A percentile compares a stretch with the other conserved stretches of the same genome.
Conservation (phyloP, 1,140 invertebrate species). For the Heliconius hewitsoni region DNA sequence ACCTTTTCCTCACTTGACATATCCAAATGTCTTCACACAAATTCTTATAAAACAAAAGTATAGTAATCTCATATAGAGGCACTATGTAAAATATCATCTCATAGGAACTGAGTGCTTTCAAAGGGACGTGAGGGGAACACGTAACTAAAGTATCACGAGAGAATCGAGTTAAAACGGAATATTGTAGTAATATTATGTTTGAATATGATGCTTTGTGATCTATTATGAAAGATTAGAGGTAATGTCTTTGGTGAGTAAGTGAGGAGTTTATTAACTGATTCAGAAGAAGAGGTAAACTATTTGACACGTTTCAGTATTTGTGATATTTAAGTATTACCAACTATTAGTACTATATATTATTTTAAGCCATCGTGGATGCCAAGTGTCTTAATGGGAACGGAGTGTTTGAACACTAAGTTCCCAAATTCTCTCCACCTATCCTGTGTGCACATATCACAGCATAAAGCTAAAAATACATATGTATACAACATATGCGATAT, state of each 20-base stretch:
- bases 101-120: constrained; percentile 24
- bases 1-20: background rate
- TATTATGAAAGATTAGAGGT: background rate
- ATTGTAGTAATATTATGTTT: background rate
- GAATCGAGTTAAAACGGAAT: background rate
- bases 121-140: constrained; percentile 24
- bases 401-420: background rate
- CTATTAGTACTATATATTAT: too few relatives aligned
- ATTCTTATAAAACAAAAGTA: constrained; percentile 3
- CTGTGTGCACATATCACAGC: background rate
- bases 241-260: background rate
- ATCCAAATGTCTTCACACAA: background rate
- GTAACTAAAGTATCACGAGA: constrained; percentile 10
- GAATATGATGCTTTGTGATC: background rate
- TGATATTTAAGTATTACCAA: too few relatives aligned
- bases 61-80: constrained; percentile 6
- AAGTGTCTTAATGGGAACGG: background rate
- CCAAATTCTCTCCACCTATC: background rate
- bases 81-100: constrained; percentile 20
- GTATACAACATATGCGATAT: background rate
- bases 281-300: too few relatives aligned
- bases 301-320: too few relatives aligned
- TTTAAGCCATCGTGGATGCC: too few relatives aligned
- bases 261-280: background rate
- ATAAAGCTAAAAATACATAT: background rate